Evolutionary conservation across 2,113 vertebrate species (phyloP), one percentile per base, ranked within the genome.

Genomic region (Saccopteryx leptura): DNA sequence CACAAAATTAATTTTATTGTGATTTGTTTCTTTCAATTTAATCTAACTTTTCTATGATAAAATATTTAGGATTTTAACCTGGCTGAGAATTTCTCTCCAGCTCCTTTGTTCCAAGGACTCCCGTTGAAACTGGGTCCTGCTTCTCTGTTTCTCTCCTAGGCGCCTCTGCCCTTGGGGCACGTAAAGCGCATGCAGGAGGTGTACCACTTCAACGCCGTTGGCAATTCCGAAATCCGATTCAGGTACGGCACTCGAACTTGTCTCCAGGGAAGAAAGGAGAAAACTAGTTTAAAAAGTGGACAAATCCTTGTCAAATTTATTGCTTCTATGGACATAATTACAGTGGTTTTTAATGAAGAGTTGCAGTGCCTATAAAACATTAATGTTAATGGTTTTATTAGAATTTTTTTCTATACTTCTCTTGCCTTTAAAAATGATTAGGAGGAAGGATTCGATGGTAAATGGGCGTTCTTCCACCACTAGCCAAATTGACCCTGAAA

Each of bases 151-250:
- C 93, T 94, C 91, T 95, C 98, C 66, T 97, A 99, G 99, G 97
- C 98, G 56, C 98, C 99, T 76, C 98, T 99, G 94, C 99, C 99
- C 85, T 92, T 99, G 97, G 98, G 98, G 23, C 99, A 99, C 58
- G 98, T 99, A 96, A 99, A 99, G 92, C 99, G 98, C 97, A 99
- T 99, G 99, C 99, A 99, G 98, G 98, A 99, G 94, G 98, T 99
- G 1, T 99, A 99, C 89, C 86, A 99, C 96, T 98, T 99, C 83
- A 99, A 99, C 84, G 96, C 98, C 88, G 83, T 98, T 75, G 98
- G 98, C 95, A 99, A 99, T 96, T 97, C 99, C 83, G 99, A 99
- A 99, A 99, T 99, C 97, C 99, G 99, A 97, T 99, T 99, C 99
- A 99, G 99, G 99, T 99, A 97, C 95, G 81, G 95, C 92, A 93